Evolutionary conservation across 2,113 vertebrate species (phyloP).

Genomic region (Rhynchopsitta pachyrhyncha): DNA sequence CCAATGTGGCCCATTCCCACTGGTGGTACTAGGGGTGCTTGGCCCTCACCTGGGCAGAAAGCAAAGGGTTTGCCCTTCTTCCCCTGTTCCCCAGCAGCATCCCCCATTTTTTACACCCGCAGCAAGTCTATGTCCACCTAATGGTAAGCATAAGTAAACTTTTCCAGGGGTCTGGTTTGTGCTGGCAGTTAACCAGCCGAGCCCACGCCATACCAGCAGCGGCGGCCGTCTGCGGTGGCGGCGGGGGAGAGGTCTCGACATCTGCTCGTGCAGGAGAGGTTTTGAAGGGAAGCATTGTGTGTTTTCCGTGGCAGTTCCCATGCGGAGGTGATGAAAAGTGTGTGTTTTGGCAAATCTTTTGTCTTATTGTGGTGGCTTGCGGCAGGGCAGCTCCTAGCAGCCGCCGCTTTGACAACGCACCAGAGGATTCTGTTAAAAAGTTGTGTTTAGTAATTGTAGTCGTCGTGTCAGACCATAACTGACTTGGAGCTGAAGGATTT

Average conservation of each 20-base stretch:
- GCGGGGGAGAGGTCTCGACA: not conserved
- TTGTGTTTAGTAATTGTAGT: slow-evolving; percentile 89
- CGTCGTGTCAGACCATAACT: slow-evolving; percentile 86
- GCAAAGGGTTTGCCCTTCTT: accelerated
- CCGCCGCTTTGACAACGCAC: slow-evolving; percentile 86
- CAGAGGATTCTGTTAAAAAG: slow-evolving; percentile 88
- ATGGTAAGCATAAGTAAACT: too few relatives aligned
- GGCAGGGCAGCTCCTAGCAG: slow-evolving; percentile 74
- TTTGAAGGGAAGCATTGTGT: slow-evolving; percentile 61
- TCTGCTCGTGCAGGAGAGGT: slow-evolving; percentile 45
- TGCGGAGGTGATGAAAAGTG: slow-evolving; percentile 70
- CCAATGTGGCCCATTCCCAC: accelerated
- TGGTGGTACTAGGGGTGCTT: too few relatives aligned
- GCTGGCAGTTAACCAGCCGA: not conserved
- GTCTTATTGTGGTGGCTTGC: slow-evolving; percentile 78
- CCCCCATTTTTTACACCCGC: accelerated
- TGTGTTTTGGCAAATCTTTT: slow-evolving; percentile 82
- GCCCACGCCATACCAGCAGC: accelerated
- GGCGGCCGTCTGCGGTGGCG: accelerated
- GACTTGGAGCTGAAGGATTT: slow-evolving; percentile 89
- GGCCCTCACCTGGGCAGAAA: not conserved
- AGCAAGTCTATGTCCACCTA: accelerated
- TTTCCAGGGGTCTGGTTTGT: not conserved
- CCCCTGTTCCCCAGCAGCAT: accelerated
- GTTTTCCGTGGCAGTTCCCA: slow-evolving; percentile 43